phyloP scores from a whole-genome alignment of 1,140 invertebrate species.

The Triops cancriformis region DNA sequence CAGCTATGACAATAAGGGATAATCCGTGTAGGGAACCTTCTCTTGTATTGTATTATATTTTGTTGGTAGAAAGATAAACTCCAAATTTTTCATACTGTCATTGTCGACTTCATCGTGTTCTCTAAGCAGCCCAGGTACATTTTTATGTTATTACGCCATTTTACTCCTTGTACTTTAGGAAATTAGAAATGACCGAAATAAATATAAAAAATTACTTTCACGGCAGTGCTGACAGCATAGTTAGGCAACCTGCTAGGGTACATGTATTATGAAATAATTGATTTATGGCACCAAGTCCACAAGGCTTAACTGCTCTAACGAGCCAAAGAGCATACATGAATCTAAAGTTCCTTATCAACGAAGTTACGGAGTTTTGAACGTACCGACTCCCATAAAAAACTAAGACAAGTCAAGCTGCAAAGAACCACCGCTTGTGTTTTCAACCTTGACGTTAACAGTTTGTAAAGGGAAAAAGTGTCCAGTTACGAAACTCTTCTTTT shows the following conservation, averaged over 20 bases:
- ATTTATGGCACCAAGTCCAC: neutral
- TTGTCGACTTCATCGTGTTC: no score
- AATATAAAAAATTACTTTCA: neutral
- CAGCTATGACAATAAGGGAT: neutral
- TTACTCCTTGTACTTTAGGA: neutral
- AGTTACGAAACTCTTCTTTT: neutral
- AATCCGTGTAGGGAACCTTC: no score
- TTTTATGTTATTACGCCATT: no score
- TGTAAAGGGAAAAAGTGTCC: neutral
- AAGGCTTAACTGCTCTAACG: neutral
- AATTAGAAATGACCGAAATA: neutral
- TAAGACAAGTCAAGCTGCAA: neutral
- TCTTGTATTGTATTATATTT: no score
- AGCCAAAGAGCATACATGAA: neutral
- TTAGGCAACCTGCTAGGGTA: neutral
- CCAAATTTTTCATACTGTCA: no score
- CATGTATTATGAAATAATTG: neutral
- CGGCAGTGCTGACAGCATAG: neutral
- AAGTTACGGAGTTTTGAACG: neutral
- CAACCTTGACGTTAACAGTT: neutral
- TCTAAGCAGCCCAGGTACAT: no score
- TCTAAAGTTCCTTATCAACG: no score
- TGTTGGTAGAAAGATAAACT: no score
- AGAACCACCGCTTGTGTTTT: neutral
- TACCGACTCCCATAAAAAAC: neutral